Evolutionary conservation across 2,888 invertebrate species (phyloP), one percentile per base, ranked within the genome.

Genomic region (Spilarctia lutea): DNA sequence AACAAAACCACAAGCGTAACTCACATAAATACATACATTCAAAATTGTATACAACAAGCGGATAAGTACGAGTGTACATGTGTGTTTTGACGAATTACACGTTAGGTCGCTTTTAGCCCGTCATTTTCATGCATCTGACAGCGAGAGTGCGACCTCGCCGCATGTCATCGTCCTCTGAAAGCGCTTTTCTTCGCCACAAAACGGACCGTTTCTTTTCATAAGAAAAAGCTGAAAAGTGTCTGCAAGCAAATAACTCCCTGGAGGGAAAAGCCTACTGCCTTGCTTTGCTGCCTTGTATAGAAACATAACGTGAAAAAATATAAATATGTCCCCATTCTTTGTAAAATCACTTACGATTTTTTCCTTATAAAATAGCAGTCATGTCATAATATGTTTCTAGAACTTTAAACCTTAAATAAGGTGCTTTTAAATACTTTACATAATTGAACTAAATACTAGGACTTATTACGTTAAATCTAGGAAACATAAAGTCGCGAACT

Each of bases 141-240:
- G 91, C 89, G 91, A 90, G 94, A 94, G 93, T 93, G 92, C 92
- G 95, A 95, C 95, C 95, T 92, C 95, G 93, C 91, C 94, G 92
- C 95, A 93, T 95, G 96, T 96, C 95, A 95, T 95, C 96, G 96
- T 95, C 94, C 95, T 93, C 92, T 96, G 95, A 96, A 96, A 96
- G 95, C 92, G 93, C 94, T 92, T 96, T 95, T 95, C 94, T 95
- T 94, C 91, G 90, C 94, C 94, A 93, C 94, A 95, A 96, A 96
- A 95, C 94, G 94, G 94, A 92, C 94, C 92, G 94, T 95, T 95
- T 94, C 96, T 95, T 95, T 95, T 95, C 95, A 96, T 94, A 94
- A 94, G 94, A 93, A 94, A 94, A 94, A 94, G 93, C 94, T 95
- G 94, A 94, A 95, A 95, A 95, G 95, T 95, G 96, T 95, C 95